These are phyloP conservation scores for Nebria ingens DNA, from an alignment of 1,140 invertebrate genomes.

Conservation along the genomic window DNA sequence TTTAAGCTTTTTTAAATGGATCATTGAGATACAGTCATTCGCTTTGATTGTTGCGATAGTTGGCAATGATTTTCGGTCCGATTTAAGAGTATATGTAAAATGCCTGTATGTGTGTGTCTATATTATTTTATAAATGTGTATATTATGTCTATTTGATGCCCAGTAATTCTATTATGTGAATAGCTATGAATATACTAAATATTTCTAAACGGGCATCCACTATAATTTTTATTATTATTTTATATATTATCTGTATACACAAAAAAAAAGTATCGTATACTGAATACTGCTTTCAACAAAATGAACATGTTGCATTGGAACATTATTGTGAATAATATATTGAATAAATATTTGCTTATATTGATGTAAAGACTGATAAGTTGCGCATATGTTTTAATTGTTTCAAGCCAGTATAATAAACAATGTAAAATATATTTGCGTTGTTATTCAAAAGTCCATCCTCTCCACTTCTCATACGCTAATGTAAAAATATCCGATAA, in stretches of 20 bases:
- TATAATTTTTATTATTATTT: not conserved
- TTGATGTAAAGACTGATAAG: conserved; percentile 8
- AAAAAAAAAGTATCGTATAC: too few relatives aligned
- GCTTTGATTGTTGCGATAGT: not conserved
- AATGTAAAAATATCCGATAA: too few relatives aligned
- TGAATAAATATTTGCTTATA: conserved; percentile 5
- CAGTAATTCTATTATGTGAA: conserved; percentile 3
- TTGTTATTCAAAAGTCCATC: not conserved
- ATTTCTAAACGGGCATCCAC: not conserved
- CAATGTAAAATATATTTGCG: not conserved
- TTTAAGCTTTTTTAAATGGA: not conserved
- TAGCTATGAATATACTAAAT: not conserved
- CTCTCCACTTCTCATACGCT: too few relatives aligned
- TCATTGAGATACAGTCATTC: not conserved
- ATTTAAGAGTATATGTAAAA: not conserved
- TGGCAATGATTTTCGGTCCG: not conserved
- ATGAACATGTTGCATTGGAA: not conserved
- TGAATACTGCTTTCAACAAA: not conserved
- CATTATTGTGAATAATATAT: conserved; percentile 9
- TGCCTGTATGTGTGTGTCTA: conserved; percentile 2
- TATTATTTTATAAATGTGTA: conserved; percentile 5
- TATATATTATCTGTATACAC: conserved; percentile 6
- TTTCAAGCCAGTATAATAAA: conserved; percentile 7
- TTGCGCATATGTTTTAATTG: conserved; percentile 6
- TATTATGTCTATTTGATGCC: not conserved